A percentile compares a stretch with the other conserved stretches of the same genome.
phyloP scores from a whole-genome alignment of 2,797 vertebrate species.

The Acrocephalus scirpaceus region DNA sequence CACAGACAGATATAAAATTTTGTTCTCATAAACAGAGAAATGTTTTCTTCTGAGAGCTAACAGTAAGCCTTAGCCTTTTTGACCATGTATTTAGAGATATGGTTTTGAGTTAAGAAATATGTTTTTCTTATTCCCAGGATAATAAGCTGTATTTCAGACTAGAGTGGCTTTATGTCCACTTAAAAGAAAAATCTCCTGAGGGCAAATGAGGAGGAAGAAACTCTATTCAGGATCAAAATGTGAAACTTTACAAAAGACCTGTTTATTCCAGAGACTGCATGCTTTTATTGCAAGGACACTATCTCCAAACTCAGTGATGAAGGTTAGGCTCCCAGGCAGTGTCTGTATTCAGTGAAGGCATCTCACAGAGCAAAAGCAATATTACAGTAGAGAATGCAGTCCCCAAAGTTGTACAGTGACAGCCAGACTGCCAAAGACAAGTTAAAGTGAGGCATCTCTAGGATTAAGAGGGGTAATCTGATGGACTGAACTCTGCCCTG shows the following conservation, averaged over 20 bases:
- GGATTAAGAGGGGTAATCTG: slow-evolving; percentile 25
- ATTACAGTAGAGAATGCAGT: not conserved
- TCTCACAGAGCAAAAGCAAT: not conserved
- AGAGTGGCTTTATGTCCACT: slow-evolving; percentile 67
- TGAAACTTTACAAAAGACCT: slow-evolving; percentile 60
- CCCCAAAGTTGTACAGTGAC: not conserved
- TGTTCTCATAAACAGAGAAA: slow-evolving; percentile 46
- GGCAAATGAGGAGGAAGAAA: slow-evolving; percentile 56
- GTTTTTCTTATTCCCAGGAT: slow-evolving; percentile 56
- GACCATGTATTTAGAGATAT: slow-evolving; percentile 37
- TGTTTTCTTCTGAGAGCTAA: slow-evolving; percentile 55
- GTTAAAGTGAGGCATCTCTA: not conserved
- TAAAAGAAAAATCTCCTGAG: slow-evolving; percentile 61
- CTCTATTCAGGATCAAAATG: slow-evolving; percentile 59
- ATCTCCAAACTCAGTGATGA: slow-evolving; percentile 25
- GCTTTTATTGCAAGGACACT: slow-evolving; percentile 45
- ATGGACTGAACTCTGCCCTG: not conserved
- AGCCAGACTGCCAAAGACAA: not conserved
- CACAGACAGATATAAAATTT: slow-evolving; percentile 47
- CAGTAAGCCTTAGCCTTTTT: slow-evolving; percentile 33
- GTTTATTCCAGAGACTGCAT: slow-evolving; percentile 58
- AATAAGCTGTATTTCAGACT: slow-evolving; percentile 65
- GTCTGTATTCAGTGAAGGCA: not conserved
- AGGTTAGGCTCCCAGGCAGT: slow-evolving; percentile 33
- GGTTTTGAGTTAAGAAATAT: slow-evolving; percentile 47